Evolutionary conservation across 2,888 invertebrate genomes (phyloP), one percentile per base, ranked within the genome.

Genomic region (Saturnia pavonia): DNA sequence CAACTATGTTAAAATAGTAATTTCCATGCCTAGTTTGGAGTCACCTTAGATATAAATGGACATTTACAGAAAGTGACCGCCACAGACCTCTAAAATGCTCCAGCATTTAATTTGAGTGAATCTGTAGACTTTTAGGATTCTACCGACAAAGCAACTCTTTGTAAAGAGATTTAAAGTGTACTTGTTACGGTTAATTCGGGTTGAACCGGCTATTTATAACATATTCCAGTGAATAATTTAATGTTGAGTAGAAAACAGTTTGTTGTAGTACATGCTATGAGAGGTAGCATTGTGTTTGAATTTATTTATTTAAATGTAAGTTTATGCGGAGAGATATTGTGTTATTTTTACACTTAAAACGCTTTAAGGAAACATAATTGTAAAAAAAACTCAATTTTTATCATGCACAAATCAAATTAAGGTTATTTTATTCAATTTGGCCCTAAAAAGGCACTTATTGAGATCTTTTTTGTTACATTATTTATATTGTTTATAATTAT

Each of bases 211-310:
- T 72, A 74, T 79, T 77, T 76, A 76, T 75, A 72, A 73, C 74
- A 67, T 68, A 73, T 76, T 74, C 72, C 19, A 75, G 71, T 79
- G 76, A 74, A 79, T 80, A 79, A 79, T 76, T 78, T 77, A 76
- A 73, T 80, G 77, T 71, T 74, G 72, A 71, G 71, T 72, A 71
- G 71, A 73, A 51, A 74, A 73, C 74, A 69, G 25, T 60, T 68
- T 19, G 45, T 42, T 12, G 9, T 22, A 48, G 12, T 16, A 45
- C 67, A 65, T 70, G 72, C 1, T 34, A 65, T 25, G 67, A 72
- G 71, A 65, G 48, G 19, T 65, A 40, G 65, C 9, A n/a, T n/a
- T 65, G n/a, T 65, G 40, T 40, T 34, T 19, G 7, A 40, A 34
- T 40, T 65, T 9, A 40, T 34, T 65, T 65, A n/a, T 65, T 63